phyloP scores from a whole-genome alignment of 2,113 vertebrate species.

The Corvus cornix region DNA sequence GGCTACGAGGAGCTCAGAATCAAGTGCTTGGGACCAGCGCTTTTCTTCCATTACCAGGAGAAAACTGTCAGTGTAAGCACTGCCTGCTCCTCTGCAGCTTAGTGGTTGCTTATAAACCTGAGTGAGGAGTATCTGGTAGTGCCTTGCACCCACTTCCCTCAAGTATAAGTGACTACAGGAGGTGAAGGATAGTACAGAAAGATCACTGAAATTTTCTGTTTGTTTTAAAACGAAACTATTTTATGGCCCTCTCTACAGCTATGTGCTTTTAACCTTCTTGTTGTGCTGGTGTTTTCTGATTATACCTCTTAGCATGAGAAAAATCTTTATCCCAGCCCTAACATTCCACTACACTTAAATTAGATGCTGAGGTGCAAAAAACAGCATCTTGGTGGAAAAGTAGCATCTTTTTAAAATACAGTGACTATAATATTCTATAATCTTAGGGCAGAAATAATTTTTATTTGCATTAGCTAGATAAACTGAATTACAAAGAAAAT shows the following conservation, averaged over 20 bases:
- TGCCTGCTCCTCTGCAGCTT: background rate
- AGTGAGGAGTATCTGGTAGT: background rate
- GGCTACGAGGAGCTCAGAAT: background rate
- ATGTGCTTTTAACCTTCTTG: background rate
- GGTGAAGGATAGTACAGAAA: background rate
- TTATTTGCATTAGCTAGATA: background rate
- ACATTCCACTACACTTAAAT: background rate
- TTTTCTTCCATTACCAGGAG: background rate
- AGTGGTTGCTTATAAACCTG: background rate
- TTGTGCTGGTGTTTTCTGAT: conserved; percentile 21
- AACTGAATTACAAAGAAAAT: background rate
- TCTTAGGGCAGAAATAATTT: background rate
- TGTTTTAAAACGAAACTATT: conserved; percentile 41
- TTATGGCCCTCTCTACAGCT: background rate
- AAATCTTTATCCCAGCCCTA: background rate
- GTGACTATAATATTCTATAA: background rate
- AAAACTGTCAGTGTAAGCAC: background rate
- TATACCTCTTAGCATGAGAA: conserved; percentile 12
- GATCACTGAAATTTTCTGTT: background rate
- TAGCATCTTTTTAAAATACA: rapidly evolving
- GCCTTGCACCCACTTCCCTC: background rate
- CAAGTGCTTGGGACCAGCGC: background rate
- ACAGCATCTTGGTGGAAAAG: background rate
- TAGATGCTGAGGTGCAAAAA: conserved; percentile 20
- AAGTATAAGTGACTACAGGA: background rate